phyloP scores from a whole-genome alignment of 2,113 vertebrate species.

The Thalassoma bifasciatum region DNA sequence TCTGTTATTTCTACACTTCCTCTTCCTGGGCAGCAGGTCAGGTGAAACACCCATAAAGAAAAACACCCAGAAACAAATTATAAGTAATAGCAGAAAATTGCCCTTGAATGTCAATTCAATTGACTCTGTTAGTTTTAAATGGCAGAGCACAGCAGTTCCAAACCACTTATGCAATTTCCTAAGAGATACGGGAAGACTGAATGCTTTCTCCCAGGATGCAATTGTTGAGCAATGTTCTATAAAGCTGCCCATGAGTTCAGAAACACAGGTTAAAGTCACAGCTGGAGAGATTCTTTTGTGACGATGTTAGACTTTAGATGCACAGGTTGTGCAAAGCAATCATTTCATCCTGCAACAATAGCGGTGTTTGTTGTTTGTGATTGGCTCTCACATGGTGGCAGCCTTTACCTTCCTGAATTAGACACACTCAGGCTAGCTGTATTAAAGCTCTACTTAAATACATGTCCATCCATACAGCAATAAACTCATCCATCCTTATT shows the following conservation, averaged over 20 bases:
- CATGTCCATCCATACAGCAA: no score
- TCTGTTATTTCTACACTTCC: background rate
- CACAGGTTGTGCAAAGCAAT: no score
- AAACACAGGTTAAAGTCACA: background rate
- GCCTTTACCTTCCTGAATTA: no score
- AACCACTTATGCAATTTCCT: background rate
- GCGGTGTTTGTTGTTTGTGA: no score
- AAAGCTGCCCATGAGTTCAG: constrained; percentile 5
- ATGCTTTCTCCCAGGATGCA: background rate
- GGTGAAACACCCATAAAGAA: background rate
- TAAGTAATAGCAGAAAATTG: background rate
- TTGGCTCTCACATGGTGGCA: no score
- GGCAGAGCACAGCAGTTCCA: background rate
- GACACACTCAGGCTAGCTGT: no score
- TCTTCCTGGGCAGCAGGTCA: constrained; percentile 11
- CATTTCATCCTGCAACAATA: no score
- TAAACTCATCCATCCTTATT: no score
- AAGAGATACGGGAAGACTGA: background rate
- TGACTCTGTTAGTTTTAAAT: constrained; percentile 9
- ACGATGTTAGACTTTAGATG: no score
- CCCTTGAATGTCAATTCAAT: constrained; percentile 1
- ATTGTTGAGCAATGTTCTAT: background rate
- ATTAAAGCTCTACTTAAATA: no score
- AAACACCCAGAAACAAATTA: background rate
- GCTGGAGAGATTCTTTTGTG: no score